Evolutionary conservation across 2,888 invertebrate species (phyloP).

Genomic region (Drosophila tanythrix): DNA sequence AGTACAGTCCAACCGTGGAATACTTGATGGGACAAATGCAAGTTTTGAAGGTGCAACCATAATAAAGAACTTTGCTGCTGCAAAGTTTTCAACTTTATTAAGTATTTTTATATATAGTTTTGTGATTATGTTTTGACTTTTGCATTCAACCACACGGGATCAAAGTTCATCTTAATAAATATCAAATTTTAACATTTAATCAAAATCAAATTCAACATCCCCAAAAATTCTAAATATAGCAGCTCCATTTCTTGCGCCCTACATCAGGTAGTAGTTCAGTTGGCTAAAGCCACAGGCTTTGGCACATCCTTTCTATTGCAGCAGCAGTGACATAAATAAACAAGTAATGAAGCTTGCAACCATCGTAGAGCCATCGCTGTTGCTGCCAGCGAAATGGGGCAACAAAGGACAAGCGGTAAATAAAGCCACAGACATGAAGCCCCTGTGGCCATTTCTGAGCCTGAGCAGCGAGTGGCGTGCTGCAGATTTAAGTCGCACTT

Average conservation of each 20-base stretch:
- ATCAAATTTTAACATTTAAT: neutral
- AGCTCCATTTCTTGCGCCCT: neutral
- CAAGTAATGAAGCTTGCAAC: constrained; percentile 43
- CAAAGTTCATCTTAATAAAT: neutral
- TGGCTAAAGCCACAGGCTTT: constrained; percentile 1
- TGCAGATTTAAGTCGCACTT: constrained; percentile 9
- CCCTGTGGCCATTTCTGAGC: constrained; percentile 48
- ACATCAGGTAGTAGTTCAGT: neutral
- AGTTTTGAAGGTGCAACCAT: neutral
- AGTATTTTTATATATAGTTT: neutral
- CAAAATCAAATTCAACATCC: neutral
- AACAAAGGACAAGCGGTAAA: constrained; percentile 42
- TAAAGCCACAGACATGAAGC: constrained; percentile 54
- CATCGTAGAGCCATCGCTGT: constrained; percentile 16
- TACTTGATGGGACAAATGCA: neutral
- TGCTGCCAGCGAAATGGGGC: constrained; percentile 50
- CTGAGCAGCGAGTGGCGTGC: constrained; percentile 7
- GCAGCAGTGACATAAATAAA: constrained; percentile 69
- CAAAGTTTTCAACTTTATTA: neutral
- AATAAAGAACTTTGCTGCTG: neutral
- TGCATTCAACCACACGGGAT: neutral
- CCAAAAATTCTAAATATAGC: neutral
- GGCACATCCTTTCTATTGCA: constrained; percentile 46
- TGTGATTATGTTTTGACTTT: neutral
- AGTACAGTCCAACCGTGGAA: constrained; percentile 27